phyloP scores from a whole-genome alignment of 2,797 vertebrate species.

The Sylvilagus floridanus region DNA sequence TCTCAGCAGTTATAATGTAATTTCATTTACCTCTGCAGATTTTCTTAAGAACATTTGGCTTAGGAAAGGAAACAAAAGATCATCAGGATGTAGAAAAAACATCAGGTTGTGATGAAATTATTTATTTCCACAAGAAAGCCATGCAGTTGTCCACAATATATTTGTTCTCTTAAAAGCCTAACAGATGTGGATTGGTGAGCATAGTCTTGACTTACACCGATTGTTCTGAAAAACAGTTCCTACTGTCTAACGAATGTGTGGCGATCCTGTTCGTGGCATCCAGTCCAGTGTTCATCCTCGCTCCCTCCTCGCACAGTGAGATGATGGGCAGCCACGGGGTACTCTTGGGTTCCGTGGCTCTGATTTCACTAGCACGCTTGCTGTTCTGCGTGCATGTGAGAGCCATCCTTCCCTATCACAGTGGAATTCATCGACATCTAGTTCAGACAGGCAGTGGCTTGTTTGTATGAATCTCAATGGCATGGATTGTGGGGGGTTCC shows the following conservation, averaged over 20 bases:
- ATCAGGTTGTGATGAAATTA: conserved; percentile 63
- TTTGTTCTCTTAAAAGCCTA: conserved; percentile 55
- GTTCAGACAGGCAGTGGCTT: not conserved
- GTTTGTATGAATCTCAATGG: not conserved
- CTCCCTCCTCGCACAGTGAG: not conserved
- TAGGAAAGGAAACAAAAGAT: conserved; percentile 54
- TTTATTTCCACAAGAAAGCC: conserved; percentile 45
- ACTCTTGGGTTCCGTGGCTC: not conserved
- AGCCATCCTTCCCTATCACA: not conserved
- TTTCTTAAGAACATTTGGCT: conserved; percentile 67
- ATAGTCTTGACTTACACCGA: conserved; percentile 4
- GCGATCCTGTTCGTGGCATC: not conserved
- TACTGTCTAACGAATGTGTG: not conserved
- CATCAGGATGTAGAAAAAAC: conserved; percentile 46
- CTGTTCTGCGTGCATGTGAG: not conserved
- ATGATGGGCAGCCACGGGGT: not conserved
- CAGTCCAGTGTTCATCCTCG: not conserved
- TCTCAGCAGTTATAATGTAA: conserved; percentile 52
- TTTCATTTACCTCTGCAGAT: conserved; percentile 55
- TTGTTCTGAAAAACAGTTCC: conserved; percentile 9
- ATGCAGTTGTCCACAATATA: conserved; percentile 34
- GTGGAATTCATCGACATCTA: not conserved
- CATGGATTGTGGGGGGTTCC: not conserved
- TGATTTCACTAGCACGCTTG: not conserved
- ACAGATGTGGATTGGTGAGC: not conserved